Conservation (phyloP, 2,888 invertebrate species). For the Cepaea hortensis region DNA sequence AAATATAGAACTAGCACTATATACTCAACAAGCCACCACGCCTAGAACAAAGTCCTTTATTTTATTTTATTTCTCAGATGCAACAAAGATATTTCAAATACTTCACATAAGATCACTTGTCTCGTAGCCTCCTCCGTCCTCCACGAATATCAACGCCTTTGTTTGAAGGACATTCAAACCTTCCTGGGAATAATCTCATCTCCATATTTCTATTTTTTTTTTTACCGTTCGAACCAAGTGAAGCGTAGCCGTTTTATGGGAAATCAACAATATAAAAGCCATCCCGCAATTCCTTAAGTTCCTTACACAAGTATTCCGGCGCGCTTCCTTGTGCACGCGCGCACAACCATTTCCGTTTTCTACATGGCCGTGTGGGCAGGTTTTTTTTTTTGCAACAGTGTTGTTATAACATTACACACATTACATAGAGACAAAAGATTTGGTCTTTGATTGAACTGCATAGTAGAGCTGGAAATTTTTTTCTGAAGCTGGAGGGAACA, state of each 20-base stretch:
- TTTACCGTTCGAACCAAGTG: neutral
- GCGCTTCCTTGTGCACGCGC: neutral
- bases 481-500: neutral
- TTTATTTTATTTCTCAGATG: too few relatives aligned
- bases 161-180: neutral
- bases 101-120: too few relatives aligned
- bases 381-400: neutral
- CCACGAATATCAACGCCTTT: neutral
- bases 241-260: neutral
- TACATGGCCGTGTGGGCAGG: neutral
- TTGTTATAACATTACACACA: neutral
- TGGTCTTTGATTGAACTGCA: slow-evolving; percentile 13
- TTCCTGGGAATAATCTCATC: slow-evolving; percentile 15
- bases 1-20: too few relatives aligned
- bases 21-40: too few relatives aligned
- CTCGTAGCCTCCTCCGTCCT: neutral
- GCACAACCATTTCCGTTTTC: neutral
- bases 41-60: too few relatives aligned
- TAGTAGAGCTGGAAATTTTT: neutral
- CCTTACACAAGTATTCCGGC: neutral
- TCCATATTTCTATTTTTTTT: neutral
- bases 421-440: slow-evolving; percentile 8
- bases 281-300: neutral
- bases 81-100: too few relatives aligned
- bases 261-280: neutral